Evolutionary conservation across 2,888 invertebrate species (phyloP), one percentile per base, ranked within the genome.

Genomic region (Synergus japonicus): DNA sequence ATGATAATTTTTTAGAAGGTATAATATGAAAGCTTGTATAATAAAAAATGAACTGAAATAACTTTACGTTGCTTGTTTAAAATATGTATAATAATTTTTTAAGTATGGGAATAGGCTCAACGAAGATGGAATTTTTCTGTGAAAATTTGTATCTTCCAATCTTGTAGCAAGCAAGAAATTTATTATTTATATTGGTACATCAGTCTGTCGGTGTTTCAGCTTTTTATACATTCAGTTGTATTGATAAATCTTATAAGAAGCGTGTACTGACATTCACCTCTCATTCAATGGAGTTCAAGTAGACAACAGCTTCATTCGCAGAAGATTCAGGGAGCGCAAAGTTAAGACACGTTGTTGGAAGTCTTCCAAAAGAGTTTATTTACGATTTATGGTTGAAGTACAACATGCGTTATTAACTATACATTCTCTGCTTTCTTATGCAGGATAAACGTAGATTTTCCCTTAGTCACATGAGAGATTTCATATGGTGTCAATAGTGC

Each of bases 351-450:
- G 78, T 83, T 79, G 78, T 84, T 88, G 88, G 86, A 88, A 83
- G 78, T 80, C 79, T 80, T 87, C 87, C 88, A 87, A 86, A 86
- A 86, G 80, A 83, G 81, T 77, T 79, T 84, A 83, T 83, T 37
- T 81, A 83, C 84, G 67, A 86, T 87, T 87, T 86, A 86, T 79
- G 83, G 82, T 78, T 79, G 79, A 81, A 77, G 77, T 49, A n/a
- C 46, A 18, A 49, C 78, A 41, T 73, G 49, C 77, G 76, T 79
- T 77, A 60, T 67, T 67, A 69, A 49, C 69, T 49, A 65, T 37
- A 44, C 44, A 22, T 46, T 29, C 9, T 4, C 15, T 49, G 4
- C 13, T 22, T 29, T 69, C 29, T 69, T 37, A 15, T 13, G 29
- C 22, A 49, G 49, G 9, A 44, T 12, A 0, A 15, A 49, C 4